These are phyloP conservation scores for Microvelia longipes DNA, from an alignment of 1,140 invertebrate genomes.

Conservation along the genomic window DNA sequence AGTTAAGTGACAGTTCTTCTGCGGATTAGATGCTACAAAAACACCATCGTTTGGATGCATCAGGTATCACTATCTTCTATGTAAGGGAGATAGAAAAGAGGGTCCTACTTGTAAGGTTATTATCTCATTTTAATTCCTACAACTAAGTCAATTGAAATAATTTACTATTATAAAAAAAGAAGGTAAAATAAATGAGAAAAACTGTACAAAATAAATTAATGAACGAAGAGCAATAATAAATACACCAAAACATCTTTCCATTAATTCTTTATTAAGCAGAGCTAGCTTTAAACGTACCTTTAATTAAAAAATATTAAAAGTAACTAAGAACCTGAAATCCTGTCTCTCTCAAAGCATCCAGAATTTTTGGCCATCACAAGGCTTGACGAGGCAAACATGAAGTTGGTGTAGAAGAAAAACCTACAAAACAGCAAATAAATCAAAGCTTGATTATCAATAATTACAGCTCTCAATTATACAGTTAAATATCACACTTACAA, in stretches of 20 bases:
- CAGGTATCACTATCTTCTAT: no score
- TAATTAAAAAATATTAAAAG: not conserved
- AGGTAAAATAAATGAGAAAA: not conserved
- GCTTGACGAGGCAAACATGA: constrained; percentile 4
- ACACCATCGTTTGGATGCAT: no score
- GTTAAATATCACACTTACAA: no score
- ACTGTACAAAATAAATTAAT: not conserved
- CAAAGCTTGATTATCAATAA: no score
- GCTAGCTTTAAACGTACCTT: not conserved
- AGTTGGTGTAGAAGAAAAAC: not conserved
- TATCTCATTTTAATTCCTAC: no score
- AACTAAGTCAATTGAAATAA: not conserved
- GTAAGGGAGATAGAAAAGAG: no score
- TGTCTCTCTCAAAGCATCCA: not conserved
- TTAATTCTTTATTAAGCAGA: not conserved
- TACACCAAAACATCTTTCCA: not conserved
- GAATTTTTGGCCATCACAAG: constrained; percentile 5
- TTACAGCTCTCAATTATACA: no score
- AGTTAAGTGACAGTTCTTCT: no score
- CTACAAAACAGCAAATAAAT: not conserved
- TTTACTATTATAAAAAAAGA: not conserved
- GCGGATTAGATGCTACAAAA: no score
- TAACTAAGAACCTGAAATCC: not conserved
- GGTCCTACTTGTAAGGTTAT: no score
- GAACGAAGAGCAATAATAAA: not conserved